Conservation (phyloP, 1,140 invertebrate species). For the Rhynchophorus ferrugineus region DNA sequence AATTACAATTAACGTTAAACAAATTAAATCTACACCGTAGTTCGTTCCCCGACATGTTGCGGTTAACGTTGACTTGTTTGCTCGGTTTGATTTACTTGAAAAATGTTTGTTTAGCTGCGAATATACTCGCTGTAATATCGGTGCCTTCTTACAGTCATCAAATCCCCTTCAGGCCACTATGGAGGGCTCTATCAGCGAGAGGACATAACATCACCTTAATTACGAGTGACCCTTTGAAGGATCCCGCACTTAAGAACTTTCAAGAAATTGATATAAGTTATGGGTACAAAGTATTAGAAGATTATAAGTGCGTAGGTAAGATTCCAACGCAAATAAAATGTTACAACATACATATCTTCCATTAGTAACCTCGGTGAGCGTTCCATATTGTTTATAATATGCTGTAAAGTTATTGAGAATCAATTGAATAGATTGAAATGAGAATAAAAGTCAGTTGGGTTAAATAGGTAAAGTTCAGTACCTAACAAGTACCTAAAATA, state of each 20-base stretch:
- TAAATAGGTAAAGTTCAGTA: too few species aligned
- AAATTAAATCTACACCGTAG: too few species aligned
- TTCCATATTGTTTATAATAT: background rate
- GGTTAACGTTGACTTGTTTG: too few species aligned
- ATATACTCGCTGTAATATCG: conserved; percentile 46
- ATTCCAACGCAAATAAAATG: background rate
- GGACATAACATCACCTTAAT: conserved; percentile 30
- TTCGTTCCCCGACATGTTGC: too few species aligned
- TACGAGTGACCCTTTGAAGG: conserved; percentile 25
- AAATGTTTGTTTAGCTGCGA: conserved; percentile 24
- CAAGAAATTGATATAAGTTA: conserved; percentile 30
- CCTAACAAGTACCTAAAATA: too few species aligned
- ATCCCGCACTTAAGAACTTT: conserved; percentile 22
- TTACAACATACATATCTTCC: background rate
- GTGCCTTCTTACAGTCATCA: conserved; percentile 50
- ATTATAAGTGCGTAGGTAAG: conserved; percentile 30
- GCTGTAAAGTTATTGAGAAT: too few species aligned
- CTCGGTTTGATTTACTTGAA: background rate
- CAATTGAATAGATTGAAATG: too few species aligned
- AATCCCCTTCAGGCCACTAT: conserved; percentile 42
- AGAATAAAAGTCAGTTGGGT: too few species aligned
- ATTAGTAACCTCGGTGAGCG: background rate
- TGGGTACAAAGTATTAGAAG: conserved; percentile 21
- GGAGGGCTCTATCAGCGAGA: conserved; percentile 24
- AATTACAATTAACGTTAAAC: too few species aligned